Conservation (phyloP, 2,888 invertebrate species). For the Cephus spinipes region DNA sequence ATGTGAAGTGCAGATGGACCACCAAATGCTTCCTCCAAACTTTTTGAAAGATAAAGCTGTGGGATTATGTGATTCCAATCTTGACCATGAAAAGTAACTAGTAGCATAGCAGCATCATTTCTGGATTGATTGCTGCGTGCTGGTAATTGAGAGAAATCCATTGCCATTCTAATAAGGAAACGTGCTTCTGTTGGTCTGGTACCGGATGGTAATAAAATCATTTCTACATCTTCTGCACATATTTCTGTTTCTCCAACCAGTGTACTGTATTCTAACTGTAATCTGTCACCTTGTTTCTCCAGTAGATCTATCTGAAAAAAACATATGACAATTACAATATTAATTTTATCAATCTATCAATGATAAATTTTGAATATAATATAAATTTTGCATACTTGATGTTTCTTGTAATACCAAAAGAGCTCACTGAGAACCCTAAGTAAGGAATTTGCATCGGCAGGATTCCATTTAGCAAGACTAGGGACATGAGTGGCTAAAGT, state of each 20-base stretch:
- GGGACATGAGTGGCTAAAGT: slow-evolving; percentile 70
- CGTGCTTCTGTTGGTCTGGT: slow-evolving; percentile 66
- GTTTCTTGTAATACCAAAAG: slow-evolving; percentile 72
- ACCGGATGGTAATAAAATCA: slow-evolving; percentile 72
- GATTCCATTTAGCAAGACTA: slow-evolving; percentile 75
- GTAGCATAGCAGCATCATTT: slow-evolving; percentile 69
- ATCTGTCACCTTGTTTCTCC: slow-evolving; percentile 69
- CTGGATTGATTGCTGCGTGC: slow-evolving; percentile 68
- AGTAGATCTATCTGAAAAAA: slow-evolving; percentile 66
- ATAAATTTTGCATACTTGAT: slow-evolving; percentile 69
- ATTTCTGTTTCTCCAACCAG: slow-evolving; percentile 70
- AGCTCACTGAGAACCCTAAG: slow-evolving; percentile 74
- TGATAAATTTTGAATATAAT: background rate
- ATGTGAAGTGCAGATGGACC: slow-evolving; percentile 62
- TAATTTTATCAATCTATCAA: background rate
- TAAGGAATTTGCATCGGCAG: slow-evolving; percentile 71
- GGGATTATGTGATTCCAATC: slow-evolving; percentile 66
- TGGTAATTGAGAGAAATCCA: slow-evolving; percentile 75
- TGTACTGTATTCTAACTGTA: slow-evolving; percentile 75
- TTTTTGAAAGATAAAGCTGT: slow-evolving; percentile 68
- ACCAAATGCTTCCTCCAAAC: slow-evolving; percentile 68
- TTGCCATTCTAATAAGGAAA: slow-evolving; percentile 75
- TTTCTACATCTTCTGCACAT: slow-evolving; percentile 74
- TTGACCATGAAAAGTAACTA: slow-evolving; percentile 72
- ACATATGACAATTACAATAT: background rate